Evolutionary conservation across 2,888 invertebrate species (phyloP), one percentile per base, ranked within the genome.

Genomic region (Troides aeacus): DNA sequence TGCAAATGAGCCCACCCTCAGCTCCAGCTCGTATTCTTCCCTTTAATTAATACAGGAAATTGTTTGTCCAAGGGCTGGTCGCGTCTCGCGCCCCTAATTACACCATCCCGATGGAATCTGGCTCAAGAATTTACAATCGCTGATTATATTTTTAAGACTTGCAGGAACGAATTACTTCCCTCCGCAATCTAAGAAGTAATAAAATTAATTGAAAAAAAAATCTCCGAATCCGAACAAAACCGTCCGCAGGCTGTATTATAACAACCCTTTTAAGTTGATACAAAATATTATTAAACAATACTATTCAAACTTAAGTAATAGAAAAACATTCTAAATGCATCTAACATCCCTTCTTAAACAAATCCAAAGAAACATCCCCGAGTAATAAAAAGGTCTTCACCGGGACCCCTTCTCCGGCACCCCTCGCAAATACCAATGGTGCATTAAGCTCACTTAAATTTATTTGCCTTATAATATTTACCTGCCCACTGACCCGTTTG

Each of bases 381-480:
- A 63, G 21, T 59, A 66, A 70, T 59, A 66, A 70, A 65, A 66
- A 69, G 71, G 66, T 73, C 59, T 68, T 53, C 42, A 62, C 69
- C 66, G 39, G 36, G 66, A 62, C 70, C 76, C 78, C 76, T 74
- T 73, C 67, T 72, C 72, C 70, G 71, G 59, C 75, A 75, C 79
- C 80, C 80, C 77, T 72, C 68, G 72, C 70, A 79, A 73, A 87
- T 87, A 88, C 84, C 90, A 89, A 88, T 87, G 89, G 84, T 83
- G 89, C 89, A 90, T 90, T 85, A 86, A 88, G 88, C 83, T 85
- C 86, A 85, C 84, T 84, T 84, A 82, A 91, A 89, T 90, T 89
- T 90, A 90, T 91, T 90, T 90, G 84, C 84, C 80, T 87, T 84
- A 85, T 87, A 86, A 87, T 90, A 89, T 91, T 90, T 91, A 91